These are phyloP conservation scores for Archips xylosteana DNA, from an alignment of 2,888 invertebrate species.

Conservation along the genomic window DNA sequence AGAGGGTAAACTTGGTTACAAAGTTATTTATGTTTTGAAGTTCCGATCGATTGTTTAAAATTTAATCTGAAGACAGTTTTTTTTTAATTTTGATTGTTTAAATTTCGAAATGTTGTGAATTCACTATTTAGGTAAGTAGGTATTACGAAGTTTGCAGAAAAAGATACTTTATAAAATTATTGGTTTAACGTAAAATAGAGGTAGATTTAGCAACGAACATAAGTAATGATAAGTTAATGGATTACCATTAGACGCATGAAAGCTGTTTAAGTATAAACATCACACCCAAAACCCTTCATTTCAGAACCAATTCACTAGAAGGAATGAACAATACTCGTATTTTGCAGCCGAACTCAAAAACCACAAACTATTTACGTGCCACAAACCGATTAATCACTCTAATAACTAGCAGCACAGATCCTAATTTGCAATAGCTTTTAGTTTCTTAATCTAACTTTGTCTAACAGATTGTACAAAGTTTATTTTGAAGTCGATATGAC, in stretches of 20 bases:
- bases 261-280: constrained; percentile 43
- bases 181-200: neutral
- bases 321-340: constrained; percentile 77
- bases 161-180: no score
- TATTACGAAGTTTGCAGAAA: no score
- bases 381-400: neutral
- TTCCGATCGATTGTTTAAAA: no score
- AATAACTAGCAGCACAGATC: neutral
- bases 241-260: constrained; percentile 2
- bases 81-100: no score
- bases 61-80: no score
- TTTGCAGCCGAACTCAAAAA: constrained; percentile 63
- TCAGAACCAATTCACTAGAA: constrained; percentile 74
- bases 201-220: neutral
- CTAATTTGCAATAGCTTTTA: neutral
- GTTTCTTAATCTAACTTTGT: neutral
- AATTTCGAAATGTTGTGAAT: no score
- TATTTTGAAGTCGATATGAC: neutral
- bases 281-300: constrained; percentile 47
- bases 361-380: constrained; percentile 41
- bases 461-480: neutral
- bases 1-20: no score
- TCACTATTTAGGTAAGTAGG: no score
- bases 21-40: no score
- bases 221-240: neutral